phyloP scores from a whole-genome alignment of 2,888 invertebrate species.

The Drosophila recens region DNA sequence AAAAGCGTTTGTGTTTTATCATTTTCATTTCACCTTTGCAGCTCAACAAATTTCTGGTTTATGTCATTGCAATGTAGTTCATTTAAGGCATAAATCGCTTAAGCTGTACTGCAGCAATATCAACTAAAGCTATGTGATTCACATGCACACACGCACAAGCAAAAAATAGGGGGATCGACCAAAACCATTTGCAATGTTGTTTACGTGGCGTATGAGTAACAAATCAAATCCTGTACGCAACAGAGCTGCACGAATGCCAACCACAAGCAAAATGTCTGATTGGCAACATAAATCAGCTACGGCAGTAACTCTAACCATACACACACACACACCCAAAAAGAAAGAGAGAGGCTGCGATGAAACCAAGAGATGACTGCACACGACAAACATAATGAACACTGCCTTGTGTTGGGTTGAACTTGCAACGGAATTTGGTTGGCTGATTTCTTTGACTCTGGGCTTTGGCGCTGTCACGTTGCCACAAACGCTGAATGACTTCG shows the following conservation, averaged over 20 bases:
- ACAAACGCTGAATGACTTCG: conserved; percentile 78
- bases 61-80: conserved; percentile 15
- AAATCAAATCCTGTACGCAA: conserved; percentile 64
- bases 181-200: conserved; percentile 70
- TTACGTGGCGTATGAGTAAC: conserved; percentile 79
- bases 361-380: conserved; percentile 25
- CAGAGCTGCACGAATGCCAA: conserved; percentile 43
- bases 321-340: background rate
- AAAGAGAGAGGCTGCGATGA: conserved; percentile 24
- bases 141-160: background rate
- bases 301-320: conserved; percentile 27
- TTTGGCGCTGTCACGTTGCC: conserved; percentile 56
- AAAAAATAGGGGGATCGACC: conserved; percentile 1
- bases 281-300: conserved; percentile 77
- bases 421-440: conserved; percentile 46
- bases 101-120: conserved; percentile 1
- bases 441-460: conserved; percentile 41
- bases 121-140: background rate
- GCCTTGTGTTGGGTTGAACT: conserved; percentile 51
- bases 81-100: conserved; percentile 22
- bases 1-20: conserved; percentile 11
- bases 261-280: conserved; percentile 75
- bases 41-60: conserved; percentile 19
- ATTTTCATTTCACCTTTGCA: conserved; percentile 16
- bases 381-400: conserved; percentile 72